Conservation (phyloP, 2,113 vertebrate species). For the Ceyx margarethae region DNA sequence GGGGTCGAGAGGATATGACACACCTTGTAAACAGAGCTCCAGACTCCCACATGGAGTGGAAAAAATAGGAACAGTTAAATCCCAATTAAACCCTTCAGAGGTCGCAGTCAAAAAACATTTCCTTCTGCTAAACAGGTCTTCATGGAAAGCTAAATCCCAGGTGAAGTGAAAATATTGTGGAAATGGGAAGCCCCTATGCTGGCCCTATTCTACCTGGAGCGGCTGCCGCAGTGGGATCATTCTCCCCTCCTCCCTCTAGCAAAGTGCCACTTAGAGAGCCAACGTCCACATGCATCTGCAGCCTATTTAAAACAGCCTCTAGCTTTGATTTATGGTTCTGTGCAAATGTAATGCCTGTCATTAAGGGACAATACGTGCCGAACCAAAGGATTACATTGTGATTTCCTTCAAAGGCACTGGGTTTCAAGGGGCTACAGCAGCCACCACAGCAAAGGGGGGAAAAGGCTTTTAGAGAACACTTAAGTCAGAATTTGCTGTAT, state of each 20-base stretch:
- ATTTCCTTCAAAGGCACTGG: constrained; percentile 43
- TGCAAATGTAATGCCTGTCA: constrained; percentile 68
- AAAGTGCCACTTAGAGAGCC: constrained; percentile 58
- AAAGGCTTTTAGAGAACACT: neutral
- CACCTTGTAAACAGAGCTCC: constrained; percentile 60
- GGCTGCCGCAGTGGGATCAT: accelerated
- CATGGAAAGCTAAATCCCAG: neutral
- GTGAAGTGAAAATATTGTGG: neutral
- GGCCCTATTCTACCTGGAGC: neutral
- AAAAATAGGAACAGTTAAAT: constrained; percentile 37
- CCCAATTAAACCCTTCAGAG: constrained; percentile 53
- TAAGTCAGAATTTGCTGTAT: neutral
- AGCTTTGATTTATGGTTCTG: constrained; percentile 70
- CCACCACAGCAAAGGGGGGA: neutral
- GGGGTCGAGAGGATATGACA: constrained; percentile 58
- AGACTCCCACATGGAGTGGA: constrained; percentile 33
- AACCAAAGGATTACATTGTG: constrained; percentile 52
- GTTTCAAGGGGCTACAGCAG: neutral
- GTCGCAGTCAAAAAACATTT: neutral
- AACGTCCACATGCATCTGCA: constrained; percentile 54
- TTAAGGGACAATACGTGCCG: constrained; percentile 57
- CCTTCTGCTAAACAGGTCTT: constrained; percentile 1
- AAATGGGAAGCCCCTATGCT: neutral
- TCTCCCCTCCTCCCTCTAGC: neutral
- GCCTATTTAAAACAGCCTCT: constrained; percentile 61